Base-by-base conservation (phyloP, 2,797 vertebrate genomes). In the Centropyge bicolor region DNA sequence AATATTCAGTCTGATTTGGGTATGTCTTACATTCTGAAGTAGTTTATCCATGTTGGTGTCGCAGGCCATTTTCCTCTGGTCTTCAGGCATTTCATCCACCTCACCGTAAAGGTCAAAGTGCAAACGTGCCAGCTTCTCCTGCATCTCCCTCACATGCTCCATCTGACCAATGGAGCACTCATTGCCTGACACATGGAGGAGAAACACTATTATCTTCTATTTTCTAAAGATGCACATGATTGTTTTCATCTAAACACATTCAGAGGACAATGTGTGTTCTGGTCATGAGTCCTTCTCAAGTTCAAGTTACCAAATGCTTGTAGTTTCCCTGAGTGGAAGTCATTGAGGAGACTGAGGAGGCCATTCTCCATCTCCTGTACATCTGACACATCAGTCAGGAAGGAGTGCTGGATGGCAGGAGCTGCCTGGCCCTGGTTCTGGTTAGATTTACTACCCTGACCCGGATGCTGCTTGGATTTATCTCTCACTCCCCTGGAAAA, bases 361-460 rank as follows among this genome's bases (percentile, higher is more conserved):
- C 98, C 98, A 13, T 97, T 97, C 90, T 99, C 98, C 98, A 99
- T 99, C 90, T 99, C 98, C 83, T 99, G 98, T 0, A 99, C 98
- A 11, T 99, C 98, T 0, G 98, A 99, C 3, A 99, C 98, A 11
- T 99, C 98, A 0, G 98, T 99, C 75, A 99, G 96, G 74, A 99
- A 99, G 20, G 98, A 98, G 92, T 99, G 98, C 88, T 99, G 97
- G 89, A 97, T 96, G 87, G 94, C 96, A 0, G 97, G 95, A 3
- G 95, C 94, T 3, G 96, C 69, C 83, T 97, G 96, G 10, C 94
- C 88, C 80, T 85, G 92, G 85, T 5, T 88, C 56, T 82, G 90
- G 5, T 2, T 87, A 0, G 84, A 12, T 68, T 87, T 93, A 0
- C 35, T 69, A 4, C 79, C 74, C 1, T 12, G 2, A 10, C 85